phyloP scores from a whole-genome alignment of 2,797 vertebrate genomes.

The Taenioides sp. region DNA sequence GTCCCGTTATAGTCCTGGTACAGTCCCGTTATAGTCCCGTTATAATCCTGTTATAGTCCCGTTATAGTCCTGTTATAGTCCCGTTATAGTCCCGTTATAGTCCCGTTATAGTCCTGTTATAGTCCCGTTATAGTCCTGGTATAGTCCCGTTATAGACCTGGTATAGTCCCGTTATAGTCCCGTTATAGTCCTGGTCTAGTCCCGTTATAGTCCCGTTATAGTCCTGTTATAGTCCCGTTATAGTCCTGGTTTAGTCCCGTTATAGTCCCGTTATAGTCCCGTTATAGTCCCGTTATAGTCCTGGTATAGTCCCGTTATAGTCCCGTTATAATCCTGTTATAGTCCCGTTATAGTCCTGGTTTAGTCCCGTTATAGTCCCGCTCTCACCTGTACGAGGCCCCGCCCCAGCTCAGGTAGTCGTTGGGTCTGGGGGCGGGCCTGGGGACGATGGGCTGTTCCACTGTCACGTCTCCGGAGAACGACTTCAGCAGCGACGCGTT shows the following conservation, averaged over 20 bases:
- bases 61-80: not conserved
- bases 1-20: too few species aligned
- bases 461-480: conserved; percentile 92
- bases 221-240: too few species aligned
- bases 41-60: not conserved
- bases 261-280: too few species aligned
- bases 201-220: too few species aligned
- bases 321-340: too few species aligned
- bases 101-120: too few species aligned
- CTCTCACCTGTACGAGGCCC: conserved; percentile 91
- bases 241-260: too few species aligned
- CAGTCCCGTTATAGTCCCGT: too few species aligned
- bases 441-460: conserved; percentile 97
- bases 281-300: not conserved
- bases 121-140: too few species aligned
- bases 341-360: not conserved
- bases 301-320: not conserved
- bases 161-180: not conserved
- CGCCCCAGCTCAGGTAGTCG: conserved; percentile 97
- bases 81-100: too few species aligned
- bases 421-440: conserved; percentile 92
- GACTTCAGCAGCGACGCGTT: conserved; percentile 96
- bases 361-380: not conserved
- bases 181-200: too few species aligned
- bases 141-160: too few species aligned